These are phyloP conservation scores for Pheosia gnoma DNA, from an alignment of 2,888 invertebrate species.

Conservation along the genomic window DNA sequence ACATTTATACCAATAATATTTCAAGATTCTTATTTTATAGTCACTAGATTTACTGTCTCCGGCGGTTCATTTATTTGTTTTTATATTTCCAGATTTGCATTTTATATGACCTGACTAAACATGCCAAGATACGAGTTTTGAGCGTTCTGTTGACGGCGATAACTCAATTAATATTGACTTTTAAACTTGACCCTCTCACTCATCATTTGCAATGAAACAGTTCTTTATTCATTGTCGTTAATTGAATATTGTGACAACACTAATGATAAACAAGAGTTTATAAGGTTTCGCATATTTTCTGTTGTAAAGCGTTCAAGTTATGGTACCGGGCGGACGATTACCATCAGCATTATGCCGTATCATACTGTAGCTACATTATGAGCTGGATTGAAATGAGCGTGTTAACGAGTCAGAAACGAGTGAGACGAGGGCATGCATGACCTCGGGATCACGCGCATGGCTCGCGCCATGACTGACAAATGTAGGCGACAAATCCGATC, in stretches of 20 bases:
- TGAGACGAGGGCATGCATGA: slow-evolving; percentile 58
- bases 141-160: slow-evolving; percentile 6
- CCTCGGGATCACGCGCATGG: slow-evolving; percentile 65
- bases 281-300: background rate
- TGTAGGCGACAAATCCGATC: slow-evolving; percentile 57
- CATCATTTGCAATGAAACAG: background rate
- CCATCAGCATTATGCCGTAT: slow-evolving; percentile 42
- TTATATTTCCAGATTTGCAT: slow-evolving; percentile 61
- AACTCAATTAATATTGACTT: slow-evolving; percentile 12
- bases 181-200: background rate
- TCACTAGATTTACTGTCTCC: slow-evolving; percentile 65
- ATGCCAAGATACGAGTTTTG: slow-evolving; percentile 13
- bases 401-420: slow-evolving; percentile 64
- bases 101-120: slow-evolving; percentile 50
- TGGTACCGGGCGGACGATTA: slow-evolving; percentile 35
- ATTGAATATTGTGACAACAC: background rate
- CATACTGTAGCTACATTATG: slow-evolving; percentile 44
- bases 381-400: slow-evolving; percentile 56
- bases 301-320: slow-evolving; percentile 11
- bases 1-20: slow-evolving; percentile 68
- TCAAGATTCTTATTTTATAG: slow-evolving; percentile 68
- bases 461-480: slow-evolving; percentile 50
- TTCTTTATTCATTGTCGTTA: background rate
- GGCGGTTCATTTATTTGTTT: slow-evolving; percentile 57
- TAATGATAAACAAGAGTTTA: background rate